These are phyloP conservation scores for cat (Felis catus) DNA, from an alignment of 2,113 vertebrate species.

Conservation along the genomic window DNA sequence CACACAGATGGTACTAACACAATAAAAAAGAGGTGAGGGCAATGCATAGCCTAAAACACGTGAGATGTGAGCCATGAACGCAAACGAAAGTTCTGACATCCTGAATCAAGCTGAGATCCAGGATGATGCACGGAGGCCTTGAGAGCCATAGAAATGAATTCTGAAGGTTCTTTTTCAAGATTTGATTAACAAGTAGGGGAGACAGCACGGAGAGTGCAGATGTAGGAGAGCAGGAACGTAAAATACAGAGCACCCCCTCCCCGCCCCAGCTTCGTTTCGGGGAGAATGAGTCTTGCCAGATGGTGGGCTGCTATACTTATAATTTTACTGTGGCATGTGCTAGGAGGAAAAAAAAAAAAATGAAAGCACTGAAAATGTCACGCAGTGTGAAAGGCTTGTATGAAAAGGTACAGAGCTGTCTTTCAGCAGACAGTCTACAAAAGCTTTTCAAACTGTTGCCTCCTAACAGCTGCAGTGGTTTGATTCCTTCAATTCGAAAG, in stretches of 20 bases:
- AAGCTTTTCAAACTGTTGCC: constrained; percentile 58
- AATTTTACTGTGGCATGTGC: constrained; percentile 58
- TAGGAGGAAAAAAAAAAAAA: neutral
- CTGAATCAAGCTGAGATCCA: neutral
- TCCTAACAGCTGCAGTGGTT: constrained; percentile 48
- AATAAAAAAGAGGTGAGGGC: neutral
- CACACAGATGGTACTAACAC: neutral
- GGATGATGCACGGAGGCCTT: neutral
- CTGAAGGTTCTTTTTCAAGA: neutral
- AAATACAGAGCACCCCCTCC: neutral
- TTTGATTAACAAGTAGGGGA: neutral
- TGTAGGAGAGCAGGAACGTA: neutral
- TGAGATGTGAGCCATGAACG: neutral
- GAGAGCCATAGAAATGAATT: neutral
- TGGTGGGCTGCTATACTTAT: constrained; percentile 1
- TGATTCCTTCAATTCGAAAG: constrained; percentile 64
- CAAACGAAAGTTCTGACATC: neutral
- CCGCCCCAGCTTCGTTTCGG: neutral
- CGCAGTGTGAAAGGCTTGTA: constrained; percentile 16
- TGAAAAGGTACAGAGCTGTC: constrained; percentile 66
- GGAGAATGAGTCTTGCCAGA: constrained; percentile 41
- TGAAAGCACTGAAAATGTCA: constrained; percentile 63
- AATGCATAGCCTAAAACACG: neutral
- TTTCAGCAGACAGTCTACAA: constrained; percentile 51
- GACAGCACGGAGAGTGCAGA: neutral